Evolutionary conservation across 1,140 invertebrate species (phyloP).

Genomic region (Drosophila miranda): DNA sequence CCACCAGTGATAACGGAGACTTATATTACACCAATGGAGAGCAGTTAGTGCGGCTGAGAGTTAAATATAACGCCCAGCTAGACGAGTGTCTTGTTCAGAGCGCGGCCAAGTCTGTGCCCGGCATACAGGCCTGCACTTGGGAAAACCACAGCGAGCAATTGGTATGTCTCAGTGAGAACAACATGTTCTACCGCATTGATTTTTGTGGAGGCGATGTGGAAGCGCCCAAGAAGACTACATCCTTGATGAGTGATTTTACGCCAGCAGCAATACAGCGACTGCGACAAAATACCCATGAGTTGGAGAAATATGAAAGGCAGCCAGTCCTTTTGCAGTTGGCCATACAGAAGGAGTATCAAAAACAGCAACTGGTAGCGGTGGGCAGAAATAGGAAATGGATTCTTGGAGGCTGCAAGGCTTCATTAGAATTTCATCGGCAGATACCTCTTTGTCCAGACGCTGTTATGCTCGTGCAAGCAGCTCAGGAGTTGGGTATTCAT

Average conservation of each 20-base stretch:
- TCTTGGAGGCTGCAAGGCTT: slow-evolving; percentile 8
- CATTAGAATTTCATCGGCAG: slow-evolving; percentile 35
- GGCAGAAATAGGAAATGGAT: slow-evolving; percentile 20
- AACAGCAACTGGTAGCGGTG: slow-evolving; percentile 64
- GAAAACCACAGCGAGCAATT: slow-evolving; percentile 55
- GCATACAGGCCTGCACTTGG: slow-evolving; percentile 69
- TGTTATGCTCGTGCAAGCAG: slow-evolving; percentile 25
- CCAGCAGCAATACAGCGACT: slow-evolving; percentile 34
- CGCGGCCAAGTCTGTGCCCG: slow-evolving; percentile 40
- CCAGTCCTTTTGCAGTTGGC: slow-evolving; percentile 35
- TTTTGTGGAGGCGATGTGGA: slow-evolving; percentile 26
- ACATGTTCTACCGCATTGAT: slow-evolving; percentile 71
- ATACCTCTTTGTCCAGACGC: slow-evolving; percentile 32
- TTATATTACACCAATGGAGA: slow-evolving; percentile 71
- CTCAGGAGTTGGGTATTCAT: background rate
- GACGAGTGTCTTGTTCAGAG: slow-evolving; percentile 55
- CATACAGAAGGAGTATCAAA: slow-evolving; percentile 55
- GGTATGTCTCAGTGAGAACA: slow-evolving; percentile 73
- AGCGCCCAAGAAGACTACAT: background rate
- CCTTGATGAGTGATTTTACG: slow-evolving; percentile 35
- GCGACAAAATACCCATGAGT: slow-evolving; percentile 26
- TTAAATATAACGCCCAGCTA: slow-evolving; percentile 41
- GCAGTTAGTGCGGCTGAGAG: slow-evolving; percentile 54
- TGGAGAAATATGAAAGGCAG: slow-evolving; percentile 42
- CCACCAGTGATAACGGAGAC: slow-evolving; percentile 39